Percentiles rank a stretch among this genome's conserved stretches.
Evolutionary conservation across 2,797 vertebrate species (phyloP).

Genomic region (Coracias cyanogaster): DNA sequence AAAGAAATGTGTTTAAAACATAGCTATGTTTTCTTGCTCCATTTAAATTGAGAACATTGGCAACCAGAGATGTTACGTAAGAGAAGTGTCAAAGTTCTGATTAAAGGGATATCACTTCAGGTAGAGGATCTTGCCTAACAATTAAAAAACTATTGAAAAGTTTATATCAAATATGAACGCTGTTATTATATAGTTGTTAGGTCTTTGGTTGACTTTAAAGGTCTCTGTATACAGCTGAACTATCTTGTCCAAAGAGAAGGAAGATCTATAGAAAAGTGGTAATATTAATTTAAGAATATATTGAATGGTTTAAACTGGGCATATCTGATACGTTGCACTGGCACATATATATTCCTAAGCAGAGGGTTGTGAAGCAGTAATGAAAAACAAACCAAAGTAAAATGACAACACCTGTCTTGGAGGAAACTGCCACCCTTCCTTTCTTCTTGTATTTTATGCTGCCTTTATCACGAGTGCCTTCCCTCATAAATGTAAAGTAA

Average conservation of each 20-base stretch:
- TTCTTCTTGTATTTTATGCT: not conserved
- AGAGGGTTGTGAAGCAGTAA: not conserved
- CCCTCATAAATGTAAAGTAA: not conserved
- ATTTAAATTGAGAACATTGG: not conserved
- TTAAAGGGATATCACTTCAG: not conserved
- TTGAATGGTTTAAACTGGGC: not conserved
- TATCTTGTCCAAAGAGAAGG: not conserved
- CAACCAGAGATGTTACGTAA: not conserved
- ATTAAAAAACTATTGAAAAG: not conserved
- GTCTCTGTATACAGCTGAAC: not conserved
- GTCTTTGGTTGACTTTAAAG: not conserved
- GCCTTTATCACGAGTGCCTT: not conserved
- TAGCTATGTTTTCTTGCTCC: not conserved
- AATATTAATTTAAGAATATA: not conserved
- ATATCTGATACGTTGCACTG: not conserved
- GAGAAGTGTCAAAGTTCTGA: not conserved
- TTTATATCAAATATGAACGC: not conserved
- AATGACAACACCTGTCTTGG: accelerated
- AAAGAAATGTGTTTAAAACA: not conserved
- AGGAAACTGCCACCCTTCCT: not conserved
- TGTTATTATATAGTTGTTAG: not conserved
- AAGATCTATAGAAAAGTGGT: not conserved
- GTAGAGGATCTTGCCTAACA: not conserved
- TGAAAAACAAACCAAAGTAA: not conserved
- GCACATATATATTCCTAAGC: not conserved